phyloP scores from a whole-genome alignment of 2,113 vertebrate species.

The Propithecus coquereli region DNA sequence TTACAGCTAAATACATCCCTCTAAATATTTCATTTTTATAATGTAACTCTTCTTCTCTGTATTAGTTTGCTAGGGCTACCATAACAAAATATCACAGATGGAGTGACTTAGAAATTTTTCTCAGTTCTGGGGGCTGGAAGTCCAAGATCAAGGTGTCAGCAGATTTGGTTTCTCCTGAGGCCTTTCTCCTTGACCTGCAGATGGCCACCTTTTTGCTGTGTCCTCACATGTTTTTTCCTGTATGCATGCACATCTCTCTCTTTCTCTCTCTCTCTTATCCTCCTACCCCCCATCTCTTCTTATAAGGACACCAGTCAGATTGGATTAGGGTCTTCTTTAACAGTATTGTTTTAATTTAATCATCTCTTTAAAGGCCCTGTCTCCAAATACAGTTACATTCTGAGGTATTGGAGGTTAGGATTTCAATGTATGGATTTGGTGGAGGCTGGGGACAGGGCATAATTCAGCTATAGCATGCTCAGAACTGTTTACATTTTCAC shows the following conservation, averaged over 20 bases:
- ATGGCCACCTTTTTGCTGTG: background rate
- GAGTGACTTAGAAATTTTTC: background rate
- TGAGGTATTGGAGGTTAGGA: background rate
- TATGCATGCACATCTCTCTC: background rate
- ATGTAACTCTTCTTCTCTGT: background rate
- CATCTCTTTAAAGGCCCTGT: no score
- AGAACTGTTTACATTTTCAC: background rate
- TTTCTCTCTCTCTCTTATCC: no score
- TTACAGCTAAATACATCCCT: background rate
- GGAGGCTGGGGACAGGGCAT: background rate
- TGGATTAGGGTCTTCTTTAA: background rate
- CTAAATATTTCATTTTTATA: background rate
- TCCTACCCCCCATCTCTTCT: background rate
- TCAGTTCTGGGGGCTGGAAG: background rate
- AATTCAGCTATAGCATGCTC: background rate
- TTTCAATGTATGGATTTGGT: background rate
- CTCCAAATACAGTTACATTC: no score
- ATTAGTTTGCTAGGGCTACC: background rate
- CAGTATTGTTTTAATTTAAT: no score
- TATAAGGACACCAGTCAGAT: background rate
- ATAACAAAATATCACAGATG: background rate
- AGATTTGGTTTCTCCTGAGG: background rate
- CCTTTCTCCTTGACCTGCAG: background rate
- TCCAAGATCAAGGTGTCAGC: no score
- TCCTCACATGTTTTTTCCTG: background rate